A percentile compares a stretch with the other conserved stretches of the same genome.
Conservation (phyloP, 2,797 vertebrate genomes). For the Phalanger gymnotis region DNA sequence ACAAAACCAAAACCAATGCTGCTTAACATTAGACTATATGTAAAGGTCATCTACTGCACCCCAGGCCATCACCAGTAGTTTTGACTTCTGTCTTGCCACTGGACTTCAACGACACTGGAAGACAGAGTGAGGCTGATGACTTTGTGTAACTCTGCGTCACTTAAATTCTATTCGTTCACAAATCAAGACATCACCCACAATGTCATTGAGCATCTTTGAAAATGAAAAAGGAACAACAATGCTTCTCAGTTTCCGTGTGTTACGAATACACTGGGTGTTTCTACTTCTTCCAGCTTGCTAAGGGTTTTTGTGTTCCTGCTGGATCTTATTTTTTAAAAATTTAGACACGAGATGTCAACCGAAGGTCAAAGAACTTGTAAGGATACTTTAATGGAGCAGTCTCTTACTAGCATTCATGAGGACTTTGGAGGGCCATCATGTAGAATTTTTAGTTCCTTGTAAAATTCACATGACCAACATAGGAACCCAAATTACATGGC, state of each 20-base stretch:
- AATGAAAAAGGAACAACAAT: neutral
- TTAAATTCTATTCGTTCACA: neutral
- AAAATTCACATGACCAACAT: constrained; percentile 19
- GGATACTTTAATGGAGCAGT: too few relatives aligned
- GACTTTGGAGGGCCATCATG: neutral
- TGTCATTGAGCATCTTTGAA: neutral
- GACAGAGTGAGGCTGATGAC: neutral
- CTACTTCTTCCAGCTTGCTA: neutral
- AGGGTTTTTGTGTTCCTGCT: constrained; percentile 32
- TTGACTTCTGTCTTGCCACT: neutral
- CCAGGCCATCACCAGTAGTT: neutral
- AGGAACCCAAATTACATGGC: constrained; percentile 1
- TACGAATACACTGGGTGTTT: constrained; percentile 1
- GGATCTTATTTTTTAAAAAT: constrained; percentile 30
- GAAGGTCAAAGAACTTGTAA: neutral
- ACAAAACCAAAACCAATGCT: neutral
- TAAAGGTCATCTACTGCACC: neutral
- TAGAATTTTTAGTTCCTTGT: constrained; percentile 46
- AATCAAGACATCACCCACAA: neutral
- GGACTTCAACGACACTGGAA: neutral
- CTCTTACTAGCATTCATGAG: neutral
- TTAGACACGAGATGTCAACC: neutral
- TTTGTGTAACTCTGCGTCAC: neutral
- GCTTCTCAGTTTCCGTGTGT: neutral
- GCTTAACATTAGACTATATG: neutral